Percentiles rank a stretch among this genome's conserved stretches.
These are phyloP conservation scores for Diorhabda carinulata DNA, from an alignment of 1,140 invertebrate species.

Conservation along the genomic window DNA sequence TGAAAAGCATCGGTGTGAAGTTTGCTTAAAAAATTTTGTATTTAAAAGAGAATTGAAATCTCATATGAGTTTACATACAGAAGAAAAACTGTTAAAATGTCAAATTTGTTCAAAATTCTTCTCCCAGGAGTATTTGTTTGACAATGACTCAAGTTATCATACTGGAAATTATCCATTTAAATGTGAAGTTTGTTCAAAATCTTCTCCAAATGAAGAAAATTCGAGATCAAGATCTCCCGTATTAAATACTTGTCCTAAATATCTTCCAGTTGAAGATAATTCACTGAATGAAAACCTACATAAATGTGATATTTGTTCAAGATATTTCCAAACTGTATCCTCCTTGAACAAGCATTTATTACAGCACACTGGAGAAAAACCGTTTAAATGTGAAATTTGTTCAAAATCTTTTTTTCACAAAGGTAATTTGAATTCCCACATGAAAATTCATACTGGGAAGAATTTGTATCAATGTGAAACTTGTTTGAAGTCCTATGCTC, in stretches of 20 bases:
- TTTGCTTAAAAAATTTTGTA: slow-evolving; percentile 51
- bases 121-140: no score
- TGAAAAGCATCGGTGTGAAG: slow-evolving; percentile 52
- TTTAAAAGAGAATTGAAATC: background rate
- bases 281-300: no score
- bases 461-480: background rate
- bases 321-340: background rate
- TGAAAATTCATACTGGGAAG: background rate
- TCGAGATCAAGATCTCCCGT: no score
- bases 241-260: no score
- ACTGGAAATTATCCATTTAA: no score
- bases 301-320: background rate
- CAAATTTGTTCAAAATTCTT: slow-evolving; percentile 56
- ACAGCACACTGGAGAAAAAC: no score
- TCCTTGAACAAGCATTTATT: background rate
- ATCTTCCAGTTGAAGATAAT: no score
- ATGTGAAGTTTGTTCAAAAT: no score
- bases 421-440: background rate
- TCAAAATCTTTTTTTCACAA: background rate
- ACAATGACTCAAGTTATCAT: no score
- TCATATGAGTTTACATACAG: slow-evolving; percentile 57
- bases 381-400: background rate
- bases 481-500: background rate
- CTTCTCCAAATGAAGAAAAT: no score
- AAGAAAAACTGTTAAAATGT: slow-evolving; percentile 70